Base-by-base conservation (phyloP, 2,797 vertebrate species). In the Cynodonichthys magdalenae region DNA sequence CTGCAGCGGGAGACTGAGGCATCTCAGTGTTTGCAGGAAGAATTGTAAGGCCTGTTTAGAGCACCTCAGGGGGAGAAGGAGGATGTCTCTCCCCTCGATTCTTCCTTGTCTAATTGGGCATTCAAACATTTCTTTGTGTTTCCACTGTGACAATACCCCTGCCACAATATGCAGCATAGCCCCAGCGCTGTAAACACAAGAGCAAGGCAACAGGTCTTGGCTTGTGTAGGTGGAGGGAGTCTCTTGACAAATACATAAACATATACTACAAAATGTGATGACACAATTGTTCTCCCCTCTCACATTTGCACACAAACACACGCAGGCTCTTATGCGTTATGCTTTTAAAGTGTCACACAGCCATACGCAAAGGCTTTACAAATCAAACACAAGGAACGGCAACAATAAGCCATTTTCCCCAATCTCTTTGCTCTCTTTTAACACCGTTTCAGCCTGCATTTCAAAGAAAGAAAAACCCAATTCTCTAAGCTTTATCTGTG, bases 401-500 rank as follows among this genome's bases (percentile, higher is more conserved):
- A 74, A 74, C 74, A 80, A 68, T 62, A 63, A 59, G 47, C 63
- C 31, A 39, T 80, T 80, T 62, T 50, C 64, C 53, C 28, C 65
- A 63, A 79, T 81, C 64, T 65, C 68, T 66, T 60, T 69, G 60
- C 72, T 79, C 59, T 63, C 53, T 74, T 84, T 76, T 79, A 82
- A 80, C 63, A 79, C 67, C 18, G 65, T 81, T 78, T 77, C 63
- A 78, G 75, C 62, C 62, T 72, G 66, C 53, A 82, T 84, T 88
- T 79, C 60, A 79, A 83, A 80, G 57, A 11, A 59, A 61, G 59
- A 71, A 65, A 71, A 77, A 70, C 1, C 1, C 48, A 73, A 74
- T 79, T 83, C 71, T 75, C 67, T 31, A 15, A 73, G 68, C 77
- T 81, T 81, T 81, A 81, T 86, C 82, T 83, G 78, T 83, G 82